A percentile compares a stretch with the other conserved stretches of the same genome.
phyloP scores from a whole-genome alignment of 2,797 vertebrate genomes.

The Lepus oiostolus region DNA sequence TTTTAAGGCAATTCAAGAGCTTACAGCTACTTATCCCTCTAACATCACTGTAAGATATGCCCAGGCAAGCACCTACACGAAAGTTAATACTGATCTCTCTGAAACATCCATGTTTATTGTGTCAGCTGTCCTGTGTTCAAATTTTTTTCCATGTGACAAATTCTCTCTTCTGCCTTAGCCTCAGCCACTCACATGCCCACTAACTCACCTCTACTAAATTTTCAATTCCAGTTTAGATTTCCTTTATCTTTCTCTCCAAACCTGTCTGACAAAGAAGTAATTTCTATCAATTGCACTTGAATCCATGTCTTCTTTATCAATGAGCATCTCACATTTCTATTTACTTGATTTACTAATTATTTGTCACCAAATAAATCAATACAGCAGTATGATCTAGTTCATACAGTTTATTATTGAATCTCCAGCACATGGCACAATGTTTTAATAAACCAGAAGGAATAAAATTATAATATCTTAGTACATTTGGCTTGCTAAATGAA shows the following conservation, averaged over 20 bases:
- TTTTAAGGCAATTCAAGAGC: neutral
- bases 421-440: neutral
- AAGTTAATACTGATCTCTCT: neutral
- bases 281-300: neutral
- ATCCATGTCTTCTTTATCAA: neutral
- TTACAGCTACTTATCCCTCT: neutral
- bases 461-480: neutral
- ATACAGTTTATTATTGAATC: neutral
- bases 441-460: neutral
- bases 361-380: neutral
- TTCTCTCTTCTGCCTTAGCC: neutral
- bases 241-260: neutral
- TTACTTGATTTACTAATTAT: neutral
- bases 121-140: neutral
- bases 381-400: neutral
- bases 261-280: neutral
- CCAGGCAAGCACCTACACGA: neutral
- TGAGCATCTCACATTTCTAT: neutral
- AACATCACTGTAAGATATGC: neutral
- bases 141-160: neutral
- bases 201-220: neutral
- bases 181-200: too few species aligned
- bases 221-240: neutral
- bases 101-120: neutral
- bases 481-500: neutral